phyloP scores from a whole-genome alignment of 2,797 vertebrate species.

The Syngnathus rostellatus region DNA sequence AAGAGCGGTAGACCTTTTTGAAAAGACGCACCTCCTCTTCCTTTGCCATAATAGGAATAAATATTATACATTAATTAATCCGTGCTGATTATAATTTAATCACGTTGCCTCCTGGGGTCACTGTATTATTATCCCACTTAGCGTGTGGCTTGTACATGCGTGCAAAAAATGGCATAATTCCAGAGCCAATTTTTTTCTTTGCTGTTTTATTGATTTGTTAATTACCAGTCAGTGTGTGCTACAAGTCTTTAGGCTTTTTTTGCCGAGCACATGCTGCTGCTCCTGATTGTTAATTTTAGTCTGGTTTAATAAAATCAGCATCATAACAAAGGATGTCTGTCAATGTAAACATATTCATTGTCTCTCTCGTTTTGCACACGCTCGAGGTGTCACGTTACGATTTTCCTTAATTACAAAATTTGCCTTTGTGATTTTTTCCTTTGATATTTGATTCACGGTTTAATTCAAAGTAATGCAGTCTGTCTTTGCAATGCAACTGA shows the following conservation, averaged over 20 bases:
- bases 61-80: conserved; percentile 99
- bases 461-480: neutral
- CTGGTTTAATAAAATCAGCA: neutral
- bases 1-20: conserved; percentile 86
- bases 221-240: conserved; percentile 58
- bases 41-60: conserved; percentile 90
- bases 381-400: neutral
- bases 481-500: neutral
- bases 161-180: conserved; percentile 48
- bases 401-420: neutral
- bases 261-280: neutral
- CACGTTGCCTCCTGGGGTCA: conserved; percentile 81
- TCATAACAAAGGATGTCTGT: neutral
- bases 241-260: conserved; percentile 52
- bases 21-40: conserved; percentile 74
- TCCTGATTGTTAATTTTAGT: neutral
- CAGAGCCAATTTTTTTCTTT: conserved; percentile 55
- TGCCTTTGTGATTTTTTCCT: neutral
- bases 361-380: neutral
- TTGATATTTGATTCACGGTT: neutral
- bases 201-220: conserved; percentile 58
- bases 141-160: conserved; percentile 47
- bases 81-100: conserved; percentile 98
- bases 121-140: conserved; percentile 69
- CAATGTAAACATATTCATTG: neutral